Evolutionary conservation across 2,797 vertebrate species (phyloP).

Genomic region (Aldrovandia affinis): DNA sequence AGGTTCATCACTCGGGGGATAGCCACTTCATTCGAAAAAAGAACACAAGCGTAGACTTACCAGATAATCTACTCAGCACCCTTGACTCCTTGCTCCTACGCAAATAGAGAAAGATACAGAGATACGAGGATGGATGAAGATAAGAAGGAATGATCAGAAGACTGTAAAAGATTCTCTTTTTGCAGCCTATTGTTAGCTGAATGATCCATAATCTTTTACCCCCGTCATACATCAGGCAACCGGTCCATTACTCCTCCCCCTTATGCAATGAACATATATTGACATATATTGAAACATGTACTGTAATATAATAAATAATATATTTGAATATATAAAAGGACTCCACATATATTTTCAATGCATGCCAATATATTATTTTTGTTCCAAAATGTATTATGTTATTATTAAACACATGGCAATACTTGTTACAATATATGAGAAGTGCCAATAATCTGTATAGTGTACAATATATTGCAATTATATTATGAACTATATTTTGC

Average conservation of each 20-base stretch:
- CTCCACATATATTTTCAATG: no score
- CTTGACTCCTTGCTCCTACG: conserved; percentile 58
- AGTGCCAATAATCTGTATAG: no score
- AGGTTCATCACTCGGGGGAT: not conserved
- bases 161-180: not conserved
- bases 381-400: no score
- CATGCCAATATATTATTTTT: no score
- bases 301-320: no score
- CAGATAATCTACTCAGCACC: conserved; percentile 58
- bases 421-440: no score
- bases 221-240: not conserved
- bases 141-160: not conserved
- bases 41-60: conserved; percentile 53
- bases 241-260: not conserved
- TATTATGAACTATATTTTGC: no score
- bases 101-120: not conserved
- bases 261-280: no score
- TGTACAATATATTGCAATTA: no score
- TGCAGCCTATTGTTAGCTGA: not conserved
- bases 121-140: not conserved
- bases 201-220: not conserved
- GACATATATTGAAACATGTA: no score
- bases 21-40: not conserved
- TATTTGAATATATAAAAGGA: no score
- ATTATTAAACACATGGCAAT: no score